Conservation (phyloP, 2,888 invertebrate species). For the Romanomermis culicivorax region DNA sequence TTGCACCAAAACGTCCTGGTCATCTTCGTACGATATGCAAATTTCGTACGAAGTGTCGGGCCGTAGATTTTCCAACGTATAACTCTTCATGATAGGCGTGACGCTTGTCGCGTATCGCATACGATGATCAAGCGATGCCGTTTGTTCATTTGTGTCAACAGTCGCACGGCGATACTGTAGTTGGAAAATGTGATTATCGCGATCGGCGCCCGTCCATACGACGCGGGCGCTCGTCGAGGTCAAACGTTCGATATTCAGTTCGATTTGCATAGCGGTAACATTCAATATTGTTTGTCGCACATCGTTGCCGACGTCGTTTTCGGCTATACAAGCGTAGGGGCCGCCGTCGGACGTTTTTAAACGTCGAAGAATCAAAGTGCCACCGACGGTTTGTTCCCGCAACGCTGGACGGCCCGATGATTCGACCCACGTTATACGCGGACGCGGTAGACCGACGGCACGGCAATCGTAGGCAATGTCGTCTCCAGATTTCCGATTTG, state of each 20-base stretch:
- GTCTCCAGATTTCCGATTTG: slow-evolving; percentile 27
- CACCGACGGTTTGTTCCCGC: slow-evolving; percentile 21
- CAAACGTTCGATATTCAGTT: slow-evolving; percentile 27
- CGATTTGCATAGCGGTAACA: slow-evolving; percentile 30
- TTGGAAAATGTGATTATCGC: slow-evolving; percentile 25
- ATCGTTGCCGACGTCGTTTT: slow-evolving; percentile 26
- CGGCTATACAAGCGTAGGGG: slow-evolving; percentile 31
- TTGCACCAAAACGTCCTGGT: slow-evolving; percentile 24
- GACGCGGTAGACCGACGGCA: slow-evolving; percentile 31
- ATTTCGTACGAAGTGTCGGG: slow-evolving; percentile 32
- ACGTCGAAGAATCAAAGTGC: slow-evolving; percentile 21
- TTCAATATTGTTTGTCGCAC: slow-evolving; percentile 21
- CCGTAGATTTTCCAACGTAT: slow-evolving; percentile 30
- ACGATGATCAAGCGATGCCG: neutral
- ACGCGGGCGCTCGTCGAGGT: slow-evolving; percentile 30
- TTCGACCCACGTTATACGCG: slow-evolving; percentile 30
- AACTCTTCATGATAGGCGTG: slow-evolving; percentile 23
- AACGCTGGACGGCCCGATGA: slow-evolving; percentile 28
- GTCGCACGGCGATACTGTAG: slow-evolving; percentile 21
- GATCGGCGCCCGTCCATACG: slow-evolving; percentile 30
- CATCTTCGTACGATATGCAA: slow-evolving; percentile 31
- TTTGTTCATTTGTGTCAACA: neutral
- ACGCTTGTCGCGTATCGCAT: slow-evolving; percentile 16
- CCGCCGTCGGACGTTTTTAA: slow-evolving; percentile 29
- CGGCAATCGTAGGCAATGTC: slow-evolving; percentile 30